Conservation (phyloP, 1,140 invertebrate genomes). For the Chymomyza costata region DNA sequence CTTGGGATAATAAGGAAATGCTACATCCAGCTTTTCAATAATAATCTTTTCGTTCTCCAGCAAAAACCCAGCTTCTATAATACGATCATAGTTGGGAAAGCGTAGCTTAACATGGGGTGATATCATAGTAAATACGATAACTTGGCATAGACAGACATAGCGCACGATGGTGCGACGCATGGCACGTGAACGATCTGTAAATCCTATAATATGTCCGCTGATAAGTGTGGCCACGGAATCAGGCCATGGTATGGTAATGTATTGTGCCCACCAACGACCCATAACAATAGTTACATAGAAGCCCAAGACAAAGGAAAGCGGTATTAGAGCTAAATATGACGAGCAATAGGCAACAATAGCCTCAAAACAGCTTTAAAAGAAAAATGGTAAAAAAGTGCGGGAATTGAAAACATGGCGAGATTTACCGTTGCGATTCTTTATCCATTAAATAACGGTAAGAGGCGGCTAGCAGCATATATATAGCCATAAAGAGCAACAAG, state of each 20-base stretch:
- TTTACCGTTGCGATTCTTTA: conserved; percentile 83
- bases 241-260: conserved; percentile 85
- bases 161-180: conserved; percentile 91
- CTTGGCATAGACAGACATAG: conserved; percentile 87
- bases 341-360: conserved; percentile 84
- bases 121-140: conserved; percentile 88
- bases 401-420: not conserved
- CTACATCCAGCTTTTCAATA: conserved; percentile 85
- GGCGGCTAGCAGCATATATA: conserved; percentile 89
- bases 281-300: conserved; percentile 96
- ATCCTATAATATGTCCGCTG: conserved; percentile 64
- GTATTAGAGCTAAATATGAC: conserved; percentile 86
- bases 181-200: conserved; percentile 89
- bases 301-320: conserved; percentile 89
- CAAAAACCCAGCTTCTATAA: conserved; percentile 90
- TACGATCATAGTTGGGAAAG: conserved; percentile 91
- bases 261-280: conserved; percentile 95
- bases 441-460: conserved; percentile 88
- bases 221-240: conserved; percentile 89
- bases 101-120: conserved; percentile 93
- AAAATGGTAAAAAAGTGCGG: not conserved
- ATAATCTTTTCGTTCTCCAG: conserved; percentile 89
- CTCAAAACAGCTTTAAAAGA: conserved; percentile 81
- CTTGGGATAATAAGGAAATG: conserved; percentile 91
- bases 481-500: conserved; percentile 85